Evolutionary conservation across 53 echinoderm and acorn worm species (phyloP).

Genomic region (Actinopyga echinites): DNA sequence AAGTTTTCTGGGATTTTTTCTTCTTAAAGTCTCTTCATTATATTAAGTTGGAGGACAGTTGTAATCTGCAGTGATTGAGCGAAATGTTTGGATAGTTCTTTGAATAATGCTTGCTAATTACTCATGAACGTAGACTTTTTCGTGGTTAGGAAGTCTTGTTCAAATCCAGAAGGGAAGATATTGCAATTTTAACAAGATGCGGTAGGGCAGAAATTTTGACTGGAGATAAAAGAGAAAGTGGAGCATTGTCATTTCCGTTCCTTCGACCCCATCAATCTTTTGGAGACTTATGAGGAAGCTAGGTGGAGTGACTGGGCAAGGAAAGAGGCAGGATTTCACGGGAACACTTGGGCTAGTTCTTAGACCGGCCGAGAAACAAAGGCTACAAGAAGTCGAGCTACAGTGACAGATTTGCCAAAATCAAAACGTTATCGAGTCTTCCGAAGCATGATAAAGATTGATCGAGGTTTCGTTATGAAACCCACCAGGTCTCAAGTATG

Average conservation of each 20-base stretch:
- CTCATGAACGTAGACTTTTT: neutral
- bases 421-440: conserved; percentile 11
- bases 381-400: neutral
- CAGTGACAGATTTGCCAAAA: conserved; percentile 33
- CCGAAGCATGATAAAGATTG: no score
- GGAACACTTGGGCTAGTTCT: neutral
- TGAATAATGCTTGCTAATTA: no score
- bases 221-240: neutral
- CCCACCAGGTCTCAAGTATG: conserved; percentile 14
- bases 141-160: neutral
- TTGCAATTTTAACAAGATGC: conserved; percentile 6
- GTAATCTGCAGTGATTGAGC: no score
- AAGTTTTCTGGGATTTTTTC: no score
- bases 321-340: neutral
- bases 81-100: no score
- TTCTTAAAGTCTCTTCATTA: no score
- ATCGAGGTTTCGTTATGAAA: neutral
- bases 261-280: conserved; percentile 15
- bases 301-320: neutral
- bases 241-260: conserved; percentile 29
- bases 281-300: neutral
- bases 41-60: no score
- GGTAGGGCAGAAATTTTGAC: neutral
- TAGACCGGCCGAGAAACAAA: neutral
- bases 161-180: neutral